phyloP scores from a whole-genome alignment of 2,797 vertebrate genomes.

The Catostomus latipinnis region DNA sequence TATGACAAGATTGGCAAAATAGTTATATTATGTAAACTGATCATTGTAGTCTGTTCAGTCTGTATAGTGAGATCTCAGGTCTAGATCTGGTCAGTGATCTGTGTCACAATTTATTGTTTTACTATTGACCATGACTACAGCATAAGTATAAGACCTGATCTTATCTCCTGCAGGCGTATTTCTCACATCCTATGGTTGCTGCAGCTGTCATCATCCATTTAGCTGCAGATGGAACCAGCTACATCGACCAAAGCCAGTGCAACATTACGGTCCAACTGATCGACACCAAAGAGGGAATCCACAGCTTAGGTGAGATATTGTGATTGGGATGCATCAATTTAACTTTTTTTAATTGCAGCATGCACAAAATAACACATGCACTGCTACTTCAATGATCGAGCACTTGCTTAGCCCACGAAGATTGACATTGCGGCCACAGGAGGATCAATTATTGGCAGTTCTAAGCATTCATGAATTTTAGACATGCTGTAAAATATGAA shows the following conservation, averaged over 20 bases:
- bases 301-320: slow-evolving; percentile 83
- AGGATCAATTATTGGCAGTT: no score
- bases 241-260: slow-evolving; percentile 91
- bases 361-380: no score
- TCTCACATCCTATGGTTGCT: slow-evolving; percentile 95
- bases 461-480: no score
- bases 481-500: no score
- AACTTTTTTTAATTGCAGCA: not conserved
- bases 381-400: no score
- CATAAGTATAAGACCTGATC: not conserved
- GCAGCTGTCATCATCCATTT: slow-evolving; percentile 93
- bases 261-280: slow-evolving; percentile 91
- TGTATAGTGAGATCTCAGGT: no score
- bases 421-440: no score
- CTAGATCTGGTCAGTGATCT: no score
- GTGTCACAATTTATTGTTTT: no score
- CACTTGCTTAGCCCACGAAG: no score
- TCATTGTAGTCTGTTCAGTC: not conserved
- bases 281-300: slow-evolving; percentile 90
- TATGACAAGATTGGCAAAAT: not conserved
- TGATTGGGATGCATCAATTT: no score
- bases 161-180: slow-evolving; percentile 80
- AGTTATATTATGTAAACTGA: not conserved
- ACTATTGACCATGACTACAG: not conserved
- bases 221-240: slow-evolving; percentile 91